Conservation (phyloP, 1,140 invertebrate genomes). For the Calosoma granatense region DNA sequence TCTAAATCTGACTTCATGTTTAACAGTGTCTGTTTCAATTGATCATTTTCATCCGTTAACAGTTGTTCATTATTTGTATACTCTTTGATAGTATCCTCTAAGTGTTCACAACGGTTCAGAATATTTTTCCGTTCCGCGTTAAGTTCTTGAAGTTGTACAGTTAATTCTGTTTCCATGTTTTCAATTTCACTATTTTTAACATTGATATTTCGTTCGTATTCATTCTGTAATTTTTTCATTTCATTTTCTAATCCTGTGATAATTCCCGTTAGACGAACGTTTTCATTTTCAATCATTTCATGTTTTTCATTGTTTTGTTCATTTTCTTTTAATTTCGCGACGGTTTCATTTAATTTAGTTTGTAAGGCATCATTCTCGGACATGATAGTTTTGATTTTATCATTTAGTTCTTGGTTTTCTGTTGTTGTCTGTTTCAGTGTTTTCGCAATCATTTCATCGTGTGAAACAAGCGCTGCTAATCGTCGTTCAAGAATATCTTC, state of each 20-base stretch:
- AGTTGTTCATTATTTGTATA: conserved; percentile 39
- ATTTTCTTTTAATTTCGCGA: conserved; percentile 23
- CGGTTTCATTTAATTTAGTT: conserved; percentile 39
- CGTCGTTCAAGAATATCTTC: conserved; percentile 44
- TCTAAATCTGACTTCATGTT: conserved; percentile 28
- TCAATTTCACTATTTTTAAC: conserved; percentile 45
- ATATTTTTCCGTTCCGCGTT: conserved; percentile 40
- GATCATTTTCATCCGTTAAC: conserved; percentile 37
- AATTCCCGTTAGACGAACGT: conserved; percentile 26
- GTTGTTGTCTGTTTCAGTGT: conserved; percentile 40
- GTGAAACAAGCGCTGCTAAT: conserved; percentile 40
- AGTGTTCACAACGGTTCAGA: conserved; percentile 35
- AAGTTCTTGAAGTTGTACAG: conserved; percentile 45
- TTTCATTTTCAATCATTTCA: conserved; percentile 36
- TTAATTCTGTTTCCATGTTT: conserved; percentile 47
- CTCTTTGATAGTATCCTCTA: conserved; percentile 39
- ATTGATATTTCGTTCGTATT: conserved; percentile 40
- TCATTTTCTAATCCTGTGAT: conserved; percentile 34
- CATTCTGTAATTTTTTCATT: conserved; percentile 39
- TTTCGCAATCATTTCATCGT: conserved; percentile 44
- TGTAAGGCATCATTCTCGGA: conserved; percentile 36
- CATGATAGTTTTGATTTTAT: conserved; percentile 34
- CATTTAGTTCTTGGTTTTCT: conserved; percentile 46
- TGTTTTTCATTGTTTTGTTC: conserved; percentile 27
- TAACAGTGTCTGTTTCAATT: conserved; percentile 40